Percentiles rank a stretch among this genome's conserved stretches.
These are phyloP conservation scores for Lasius platythorax DNA, from an alignment of 2,888 invertebrate genomes.

Conservation along the genomic window DNA sequence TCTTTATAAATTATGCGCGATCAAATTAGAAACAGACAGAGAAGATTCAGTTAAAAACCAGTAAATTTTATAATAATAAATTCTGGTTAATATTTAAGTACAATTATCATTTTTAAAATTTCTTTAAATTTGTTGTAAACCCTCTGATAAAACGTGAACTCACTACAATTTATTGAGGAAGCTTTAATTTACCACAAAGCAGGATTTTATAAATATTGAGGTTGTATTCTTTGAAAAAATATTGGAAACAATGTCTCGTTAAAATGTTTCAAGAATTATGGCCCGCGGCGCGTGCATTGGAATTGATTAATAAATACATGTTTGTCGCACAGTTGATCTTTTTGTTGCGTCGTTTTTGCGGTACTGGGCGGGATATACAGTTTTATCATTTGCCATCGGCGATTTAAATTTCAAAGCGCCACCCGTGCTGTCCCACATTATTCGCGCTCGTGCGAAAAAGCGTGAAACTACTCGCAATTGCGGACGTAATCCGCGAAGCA, in stretches of 20 bases:
- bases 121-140: constrained; percentile 4
- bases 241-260: constrained; percentile 28
- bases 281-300: background rate
- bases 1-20: background rate
- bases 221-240: background rate
- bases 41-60: background rate
- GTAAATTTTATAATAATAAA: background rate
- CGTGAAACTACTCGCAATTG: constrained; percentile 26
- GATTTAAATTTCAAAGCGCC: constrained; percentile 49
- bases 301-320: constrained; percentile 31
- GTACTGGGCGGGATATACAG: background rate
- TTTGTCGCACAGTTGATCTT: constrained; percentile 31
- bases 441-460: constrained; percentile 22
- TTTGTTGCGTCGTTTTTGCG: constrained; percentile 2
- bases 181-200: background rate
- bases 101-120: background rate
- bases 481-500: constrained; percentile 34
- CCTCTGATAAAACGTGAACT: background rate
- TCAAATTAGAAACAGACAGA: background rate
- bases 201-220: background rate
- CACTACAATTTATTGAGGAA: background rate
- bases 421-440: background rate
- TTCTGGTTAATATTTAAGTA: background rate
- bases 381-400: constrained; percentile 32
- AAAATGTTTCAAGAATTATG: constrained; percentile 18